Evolutionary conservation across 2,113 vertebrate species (phyloP).

Genomic region (Coptodon bakossiorum): DNA sequence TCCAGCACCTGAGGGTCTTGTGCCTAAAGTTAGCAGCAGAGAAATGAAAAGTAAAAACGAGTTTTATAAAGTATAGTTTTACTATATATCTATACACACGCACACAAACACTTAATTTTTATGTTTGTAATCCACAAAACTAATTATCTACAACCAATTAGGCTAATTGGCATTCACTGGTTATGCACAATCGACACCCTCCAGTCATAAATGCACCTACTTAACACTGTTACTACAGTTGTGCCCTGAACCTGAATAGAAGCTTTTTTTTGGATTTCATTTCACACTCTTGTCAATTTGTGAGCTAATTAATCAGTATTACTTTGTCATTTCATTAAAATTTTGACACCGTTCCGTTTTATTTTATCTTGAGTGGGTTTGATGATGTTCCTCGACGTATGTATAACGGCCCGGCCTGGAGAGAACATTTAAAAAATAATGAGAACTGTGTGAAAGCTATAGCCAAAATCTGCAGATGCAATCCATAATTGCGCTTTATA

Average conservation of each 20-base stretch:
- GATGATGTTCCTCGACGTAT: background rate
- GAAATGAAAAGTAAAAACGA: background rate
- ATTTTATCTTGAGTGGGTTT: background rate
- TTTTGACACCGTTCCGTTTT: background rate
- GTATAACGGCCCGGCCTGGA: background rate
- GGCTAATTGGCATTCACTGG: conserved; percentile 9
- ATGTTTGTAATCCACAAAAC: conserved; percentile 5
- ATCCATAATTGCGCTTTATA: background rate
- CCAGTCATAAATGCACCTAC: conserved; percentile 9
- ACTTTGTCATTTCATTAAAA: background rate
- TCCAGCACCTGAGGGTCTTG: conserved; percentile 99
- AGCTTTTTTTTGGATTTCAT: background rate
- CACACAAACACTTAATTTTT: background rate
- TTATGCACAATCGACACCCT: conserved; percentile 11
- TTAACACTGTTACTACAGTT: conserved; percentile 18
- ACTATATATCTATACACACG: background rate
- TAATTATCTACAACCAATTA: conserved; percentile 31
- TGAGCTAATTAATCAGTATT: conserved; percentile 12
- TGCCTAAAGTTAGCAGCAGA: conserved; percentile 75
- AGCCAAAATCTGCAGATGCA: background rate
- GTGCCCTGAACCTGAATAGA: background rate
- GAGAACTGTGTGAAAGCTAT: background rate
- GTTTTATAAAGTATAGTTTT: background rate
- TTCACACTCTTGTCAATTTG: conserved; percentile 12
- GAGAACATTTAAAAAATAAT: background rate